Base-by-base conservation (phyloP, 2,113 vertebrate genomes). In the Piprites chloris region DNA sequence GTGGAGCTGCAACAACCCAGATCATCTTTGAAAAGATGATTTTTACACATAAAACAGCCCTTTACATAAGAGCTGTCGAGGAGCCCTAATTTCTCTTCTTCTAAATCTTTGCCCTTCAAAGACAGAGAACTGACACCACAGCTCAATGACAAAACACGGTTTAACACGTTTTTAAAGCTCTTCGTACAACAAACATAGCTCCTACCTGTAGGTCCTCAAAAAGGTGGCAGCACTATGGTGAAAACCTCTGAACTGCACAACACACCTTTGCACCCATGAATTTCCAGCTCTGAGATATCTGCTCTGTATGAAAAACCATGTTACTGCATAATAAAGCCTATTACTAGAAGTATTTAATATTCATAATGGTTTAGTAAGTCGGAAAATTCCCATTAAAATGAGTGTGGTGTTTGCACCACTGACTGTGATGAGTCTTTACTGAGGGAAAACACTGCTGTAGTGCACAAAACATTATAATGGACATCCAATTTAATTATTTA, bases 341-440 rank as follows among this genome's bases (percentile, higher is more conserved):
- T 89, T 87, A 66, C 12, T 11, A 27, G 8, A 72, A 89, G 61
- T 50, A 81, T 81, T 96, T 89, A 87, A 88, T 78, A 95, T 92
- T 93, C 90, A 69, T 76, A 39, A 95, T 79, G 62, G 50, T 89
- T 91, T 37, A 91, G 73, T 71, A 84, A 91, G 94, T 58, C 77
- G 83, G 74, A 85, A 85, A 93, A 73, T 87, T 68, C 87, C 91
- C 53, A 67, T 92, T 89, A 93, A 87, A 77, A 58, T 24, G 41
- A 82, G 62, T 0, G 33, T 63, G 73, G 77, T 86, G 83, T 67
- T 76, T 93, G 87, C 96, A 89, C 58, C 79, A 9, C 66, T 85
- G 91, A 44, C 46, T 89, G n/a, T 72, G 30, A 8, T 2, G 65
- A 67, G 49, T 15, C 89, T 77, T 76, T 35, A 11, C 87, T 91